Percentiles rank a stretch among this genome's conserved stretches.
phyloP scores from a whole-genome alignment of 1,140 invertebrate genomes.

The Caenorhabditis elegans region WBcel235 BX284602.5:5871001-5871500 shows the following conservation, averaged over 20 bases:
- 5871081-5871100: neutral
- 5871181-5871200: neutral
- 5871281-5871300: neutral
- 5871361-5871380: neutral
- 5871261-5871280: neutral
- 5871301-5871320: neutral
- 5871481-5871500: neutral
- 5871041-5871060: neutral
- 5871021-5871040: neutral
- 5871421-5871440: too few species aligned
- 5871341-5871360: neutral
- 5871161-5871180: neutral
- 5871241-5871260: conserved; percentile 20
- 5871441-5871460: too few species aligned
- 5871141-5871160: neutral
- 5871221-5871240: conserved; percentile 10
- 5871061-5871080: neutral
- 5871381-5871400: too few species aligned
- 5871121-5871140: neutral
- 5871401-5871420: too few species aligned
- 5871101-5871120: neutral
- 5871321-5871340: neutral
- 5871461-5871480: too few species aligned
- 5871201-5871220: neutral
- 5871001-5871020: neutral